Conservation (phyloP, 2,797 vertebrate genomes). For the Distichodus sexfasciatus region DNA sequence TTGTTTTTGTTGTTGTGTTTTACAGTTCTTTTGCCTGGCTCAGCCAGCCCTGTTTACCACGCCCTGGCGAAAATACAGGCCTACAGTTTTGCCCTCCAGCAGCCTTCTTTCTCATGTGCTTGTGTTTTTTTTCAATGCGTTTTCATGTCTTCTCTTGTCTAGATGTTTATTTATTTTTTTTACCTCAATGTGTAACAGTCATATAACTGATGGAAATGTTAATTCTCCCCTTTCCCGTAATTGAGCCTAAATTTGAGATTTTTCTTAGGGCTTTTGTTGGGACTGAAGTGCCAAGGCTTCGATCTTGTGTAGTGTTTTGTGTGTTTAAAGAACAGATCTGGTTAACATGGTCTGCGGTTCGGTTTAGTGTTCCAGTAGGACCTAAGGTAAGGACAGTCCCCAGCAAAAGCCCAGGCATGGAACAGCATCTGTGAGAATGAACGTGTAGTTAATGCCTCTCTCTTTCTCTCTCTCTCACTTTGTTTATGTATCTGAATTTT, state of each 20-base stretch:
- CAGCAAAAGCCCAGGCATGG: conserved; percentile 79
- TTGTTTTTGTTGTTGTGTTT: conserved; percentile 99
- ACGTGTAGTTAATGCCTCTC: conserved; percentile 30
- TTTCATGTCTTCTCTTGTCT: conserved; percentile 67
- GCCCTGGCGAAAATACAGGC: conserved; percentile 98
- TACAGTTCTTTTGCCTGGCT: conserved; percentile 99
- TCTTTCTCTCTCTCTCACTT: conserved; percentile 18
- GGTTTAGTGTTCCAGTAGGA: conserved; percentile 42
- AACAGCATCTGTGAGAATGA: conserved; percentile 14
- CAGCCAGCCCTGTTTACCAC: conserved; percentile 98
- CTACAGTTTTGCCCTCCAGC: conserved; percentile 97
- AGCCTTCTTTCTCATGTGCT: conserved; percentile 97
- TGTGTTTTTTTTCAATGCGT: conserved; percentile 85
- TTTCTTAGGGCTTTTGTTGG: conserved; percentile 81
- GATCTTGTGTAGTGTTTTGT: conserved; percentile 1
- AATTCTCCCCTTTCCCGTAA: not conserved
- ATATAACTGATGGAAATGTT: not conserved
- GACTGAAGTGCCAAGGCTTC: conserved; percentile 39
- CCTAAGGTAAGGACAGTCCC: conserved; percentile 53
- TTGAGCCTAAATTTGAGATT: not conserved
- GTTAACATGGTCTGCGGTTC: not conserved
- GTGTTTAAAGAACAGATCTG: not conserved
- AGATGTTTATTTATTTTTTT: not conserved
- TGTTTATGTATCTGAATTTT: conserved; percentile 87
- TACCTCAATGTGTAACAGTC: not conserved